phyloP scores from a whole-genome alignment of 2,888 invertebrate genomes.

The Agriotes lineatus region DNA sequence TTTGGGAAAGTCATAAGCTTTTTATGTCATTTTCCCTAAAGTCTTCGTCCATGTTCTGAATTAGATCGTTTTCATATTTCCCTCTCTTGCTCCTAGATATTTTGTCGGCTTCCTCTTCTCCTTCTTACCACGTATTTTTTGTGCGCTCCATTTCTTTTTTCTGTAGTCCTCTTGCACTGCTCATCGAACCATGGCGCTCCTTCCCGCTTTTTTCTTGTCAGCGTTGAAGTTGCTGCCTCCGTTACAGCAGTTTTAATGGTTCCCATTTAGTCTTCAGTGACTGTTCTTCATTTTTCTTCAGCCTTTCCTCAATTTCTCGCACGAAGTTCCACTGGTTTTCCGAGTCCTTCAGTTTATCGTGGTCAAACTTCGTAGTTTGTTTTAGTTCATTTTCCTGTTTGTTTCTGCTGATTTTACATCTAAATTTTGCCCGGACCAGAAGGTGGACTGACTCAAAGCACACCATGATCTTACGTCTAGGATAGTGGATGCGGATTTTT shows the following conservation, averaged over 20 bases:
- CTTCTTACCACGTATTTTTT: background rate
- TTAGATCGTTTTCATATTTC: background rate
- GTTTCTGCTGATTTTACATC: background rate
- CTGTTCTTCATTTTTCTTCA: background rate
- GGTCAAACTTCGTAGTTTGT: background rate
- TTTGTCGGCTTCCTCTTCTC: background rate
- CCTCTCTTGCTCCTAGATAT: background rate
- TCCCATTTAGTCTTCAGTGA: background rate
- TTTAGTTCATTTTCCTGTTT: background rate
- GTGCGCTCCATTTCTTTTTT: background rate
- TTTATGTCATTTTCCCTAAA: background rate
- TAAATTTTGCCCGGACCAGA: background rate
- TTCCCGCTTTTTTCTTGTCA: background rate
- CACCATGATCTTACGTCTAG: background rate
- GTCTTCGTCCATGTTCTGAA: background rate
- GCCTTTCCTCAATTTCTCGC: background rate
- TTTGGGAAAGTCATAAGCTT: background rate
- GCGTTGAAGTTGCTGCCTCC: background rate
- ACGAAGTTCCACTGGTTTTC: background rate
- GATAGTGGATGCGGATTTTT: background rate
- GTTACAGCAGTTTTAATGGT: background rate
- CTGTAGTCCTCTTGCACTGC: background rate
- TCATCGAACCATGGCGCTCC: no score
- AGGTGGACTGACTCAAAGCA: background rate
- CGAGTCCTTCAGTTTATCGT: background rate